A percentile compares a stretch with the other conserved stretches of the same genome.
Evolutionary conservation across 2,113 vertebrate species (phyloP).

Genomic region (human): DNA sequence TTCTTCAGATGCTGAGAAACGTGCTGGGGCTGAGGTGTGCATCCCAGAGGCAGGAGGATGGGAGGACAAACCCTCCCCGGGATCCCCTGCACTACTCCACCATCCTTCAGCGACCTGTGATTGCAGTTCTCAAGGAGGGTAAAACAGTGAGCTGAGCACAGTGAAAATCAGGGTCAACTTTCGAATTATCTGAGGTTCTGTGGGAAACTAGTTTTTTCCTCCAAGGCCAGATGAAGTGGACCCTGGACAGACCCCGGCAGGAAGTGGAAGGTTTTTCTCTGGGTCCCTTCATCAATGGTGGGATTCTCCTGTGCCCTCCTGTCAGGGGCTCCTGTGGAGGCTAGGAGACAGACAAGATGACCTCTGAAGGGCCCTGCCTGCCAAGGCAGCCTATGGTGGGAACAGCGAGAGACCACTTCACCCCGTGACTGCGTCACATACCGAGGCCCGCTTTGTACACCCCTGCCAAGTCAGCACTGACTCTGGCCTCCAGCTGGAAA

Average conservation of each 20-base stretch:
- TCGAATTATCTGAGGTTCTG: background rate
- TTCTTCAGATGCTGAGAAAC: background rate
- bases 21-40: accelerated
- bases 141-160: background rate
- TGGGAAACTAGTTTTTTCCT: background rate
- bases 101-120: background rate
- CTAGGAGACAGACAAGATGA: too few relatives aligned
- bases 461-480: background rate
- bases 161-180: background rate
- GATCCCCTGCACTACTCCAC: background rate
- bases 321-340: background rate
- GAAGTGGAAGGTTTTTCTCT: background rate
- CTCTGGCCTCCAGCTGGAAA: background rate
- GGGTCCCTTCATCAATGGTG: accelerated
- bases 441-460: background rate
- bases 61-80: background rate
- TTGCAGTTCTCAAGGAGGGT: background rate
- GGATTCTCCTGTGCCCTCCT: background rate
- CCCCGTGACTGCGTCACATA: background rate
- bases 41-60: background rate
- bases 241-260: background rate
- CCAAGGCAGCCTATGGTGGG: background rate
- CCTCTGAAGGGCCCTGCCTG: background rate
- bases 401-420: background rate
- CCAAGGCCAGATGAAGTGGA: background rate